Base-by-base conservation (phyloP, 2,113 vertebrate species). In the Trochalopteron elliotii region DNA sequence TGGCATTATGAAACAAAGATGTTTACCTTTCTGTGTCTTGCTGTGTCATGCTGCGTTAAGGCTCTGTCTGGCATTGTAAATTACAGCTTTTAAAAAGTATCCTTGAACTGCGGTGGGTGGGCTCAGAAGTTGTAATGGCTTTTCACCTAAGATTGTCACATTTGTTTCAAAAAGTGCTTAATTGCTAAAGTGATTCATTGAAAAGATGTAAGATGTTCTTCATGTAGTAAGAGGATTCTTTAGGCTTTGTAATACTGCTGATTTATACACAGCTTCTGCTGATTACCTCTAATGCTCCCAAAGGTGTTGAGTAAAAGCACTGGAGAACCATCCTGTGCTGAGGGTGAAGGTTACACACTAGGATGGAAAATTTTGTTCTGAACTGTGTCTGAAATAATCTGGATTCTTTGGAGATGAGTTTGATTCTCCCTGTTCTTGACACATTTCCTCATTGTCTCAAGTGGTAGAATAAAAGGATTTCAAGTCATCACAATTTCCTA, bases 21-120 rank as follows among this genome's bases (percentile, higher is more conserved):
- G 76, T 95, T 97, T 96, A 96, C 96, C 65, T 94, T 87, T 21
- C 59, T 87, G 59, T 90, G 65, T 87, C 72, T 90, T 96, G 97
- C 97, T 97, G 92, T 94, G 97, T 97, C 97, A 97, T 96, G 95
- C 97, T 97, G 96, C 74, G 1, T 95, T 70, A 23, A n/a, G 63
- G 79, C 65, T 96, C 60, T 42, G 30, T 24, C 47, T 77, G 88
- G 88, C 64, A 84, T 74, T 40, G 5, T 35, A 79, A 94, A 78
- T 93, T 45, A 64, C 57, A 91, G 78, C 84, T 97, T 93, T 90
- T 74, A 18, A 40, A 83, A 95, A 88, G 37, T 74, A 63, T 49
- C 15, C 24, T 56, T 35, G 17, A 64, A 18, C 55, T 78, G 39
- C 45, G 24, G 12, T 50, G 18, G 9, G 2, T 39, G 4, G 16